Percentiles rank a stretch among this genome's conserved stretches.
Evolutionary conservation across 2,797 vertebrate genomes (phyloP).

Genomic region (Ispidina lecontei): DNA sequence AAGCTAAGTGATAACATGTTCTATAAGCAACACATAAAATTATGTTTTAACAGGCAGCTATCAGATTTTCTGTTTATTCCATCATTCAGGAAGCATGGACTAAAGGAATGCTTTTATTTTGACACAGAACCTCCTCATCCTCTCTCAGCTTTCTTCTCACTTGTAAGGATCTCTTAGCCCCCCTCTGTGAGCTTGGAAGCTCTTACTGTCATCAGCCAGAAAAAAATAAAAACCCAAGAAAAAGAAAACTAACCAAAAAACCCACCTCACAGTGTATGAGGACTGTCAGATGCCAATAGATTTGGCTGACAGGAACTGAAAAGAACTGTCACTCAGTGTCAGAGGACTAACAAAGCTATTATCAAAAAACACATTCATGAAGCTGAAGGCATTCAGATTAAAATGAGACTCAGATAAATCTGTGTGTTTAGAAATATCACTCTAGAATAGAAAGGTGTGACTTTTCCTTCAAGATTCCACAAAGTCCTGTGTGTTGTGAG

Average conservation of each 20-base stretch:
- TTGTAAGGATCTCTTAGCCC: conserved; percentile 69
- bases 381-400: conserved; percentile 68
- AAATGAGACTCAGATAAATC: conserved; percentile 50
- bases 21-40: conserved; percentile 54
- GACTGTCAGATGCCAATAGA: conserved; percentile 75
- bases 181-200: conserved; percentile 75
- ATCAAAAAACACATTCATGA: conserved; percentile 66
- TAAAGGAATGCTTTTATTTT: conserved; percentile 78
- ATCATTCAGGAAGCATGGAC: conserved; percentile 28
- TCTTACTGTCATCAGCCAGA: conserved; percentile 80
- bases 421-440: not conserved
- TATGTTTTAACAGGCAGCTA: conserved; percentile 42
- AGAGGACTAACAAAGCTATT: conserved; percentile 81
- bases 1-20: conserved; percentile 41
- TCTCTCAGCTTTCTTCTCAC: conserved; percentile 76
- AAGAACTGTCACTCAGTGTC: conserved; percentile 81
- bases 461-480: not conserved
- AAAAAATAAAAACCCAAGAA: conserved; percentile 49
- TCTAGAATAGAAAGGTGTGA: not conserved
- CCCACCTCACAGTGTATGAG: conserved; percentile 58
- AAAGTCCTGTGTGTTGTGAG: not conserved
- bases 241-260: not conserved
- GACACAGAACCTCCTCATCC: conserved; percentile 66
- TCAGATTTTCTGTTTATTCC: conserved; percentile 49
- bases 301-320: conserved; percentile 78